phyloP scores from a whole-genome alignment of 2,888 invertebrate genomes.

The Diplazon laetatorius region DNA sequence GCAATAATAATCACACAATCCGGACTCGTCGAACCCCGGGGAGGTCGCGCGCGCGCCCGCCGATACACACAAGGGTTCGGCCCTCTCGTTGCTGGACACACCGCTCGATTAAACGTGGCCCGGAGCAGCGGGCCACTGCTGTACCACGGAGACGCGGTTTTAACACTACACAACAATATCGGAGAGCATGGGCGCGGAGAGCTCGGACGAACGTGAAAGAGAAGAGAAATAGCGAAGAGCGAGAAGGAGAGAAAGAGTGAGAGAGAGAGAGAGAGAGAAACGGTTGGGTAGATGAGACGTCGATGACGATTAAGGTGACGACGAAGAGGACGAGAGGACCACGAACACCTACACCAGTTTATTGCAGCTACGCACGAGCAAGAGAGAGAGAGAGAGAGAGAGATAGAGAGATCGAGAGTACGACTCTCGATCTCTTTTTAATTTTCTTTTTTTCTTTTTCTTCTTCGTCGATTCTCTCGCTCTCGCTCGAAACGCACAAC shows the following conservation, averaged over 20 bases:
- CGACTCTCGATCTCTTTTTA: too few relatives aligned
- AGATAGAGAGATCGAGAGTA: not conserved
- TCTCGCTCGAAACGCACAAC: slow-evolving; percentile 26
- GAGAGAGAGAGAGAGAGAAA: slow-evolving; percentile 3
- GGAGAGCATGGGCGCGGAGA: slow-evolving; percentile 54
- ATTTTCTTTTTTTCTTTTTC: not conserved
- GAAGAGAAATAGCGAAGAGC: too few relatives aligned
- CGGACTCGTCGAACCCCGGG: too few relatives aligned
- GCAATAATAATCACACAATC: too few relatives aligned
- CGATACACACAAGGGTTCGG: slow-evolving; percentile 33
- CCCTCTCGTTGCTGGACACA: not conserved
- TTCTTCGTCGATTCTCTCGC: slow-evolving; percentile 39
- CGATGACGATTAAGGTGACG: slow-evolving; percentile 44
- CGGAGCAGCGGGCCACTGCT: slow-evolving; percentile 6
- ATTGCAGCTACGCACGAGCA: slow-evolving; percentile 11
- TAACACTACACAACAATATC: slow-evolving; percentile 22
- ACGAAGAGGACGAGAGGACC: slow-evolving; percentile 25
- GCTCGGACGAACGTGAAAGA: too few relatives aligned
- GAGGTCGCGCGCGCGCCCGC: too few relatives aligned
- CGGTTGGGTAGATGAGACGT: slow-evolving; percentile 19
- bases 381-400: not conserved
- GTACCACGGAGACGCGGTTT: slow-evolving; percentile 18
- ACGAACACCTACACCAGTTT: slow-evolving; percentile 50
- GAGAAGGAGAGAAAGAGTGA: not conserved
- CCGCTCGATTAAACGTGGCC: slow-evolving; percentile 35